These are phyloP conservation scores for Heliconius erato DNA, from an alignment of 2,888 invertebrate species.

Conservation along the genomic window DNA sequence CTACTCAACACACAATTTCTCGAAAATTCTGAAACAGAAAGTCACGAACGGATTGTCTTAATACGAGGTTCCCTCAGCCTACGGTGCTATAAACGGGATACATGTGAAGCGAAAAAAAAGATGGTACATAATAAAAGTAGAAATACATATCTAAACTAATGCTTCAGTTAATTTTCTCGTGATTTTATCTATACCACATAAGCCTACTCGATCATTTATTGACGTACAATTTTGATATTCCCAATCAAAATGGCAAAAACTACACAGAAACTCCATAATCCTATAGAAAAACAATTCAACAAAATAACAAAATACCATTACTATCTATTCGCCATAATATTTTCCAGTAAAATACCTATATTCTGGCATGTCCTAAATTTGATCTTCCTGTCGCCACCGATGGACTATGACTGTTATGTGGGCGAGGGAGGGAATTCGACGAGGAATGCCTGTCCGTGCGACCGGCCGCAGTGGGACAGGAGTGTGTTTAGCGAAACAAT, in stretches of 20 bases:
- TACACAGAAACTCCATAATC: slow-evolving; percentile 58
- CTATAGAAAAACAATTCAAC: slow-evolving; percentile 68
- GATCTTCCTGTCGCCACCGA: slow-evolving; percentile 71
- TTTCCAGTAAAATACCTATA: slow-evolving; percentile 65
- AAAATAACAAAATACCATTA: slow-evolving; percentile 66
- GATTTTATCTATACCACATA: background rate
- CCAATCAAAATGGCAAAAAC: slow-evolving; percentile 49
- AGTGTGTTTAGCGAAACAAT: slow-evolving; percentile 68
- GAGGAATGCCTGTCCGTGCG: slow-evolving; percentile 67
- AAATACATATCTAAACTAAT: background rate
- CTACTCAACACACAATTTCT: too few relatives aligned
- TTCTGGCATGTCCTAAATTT: slow-evolving; percentile 73
- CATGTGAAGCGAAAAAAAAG: too few relatives aligned
- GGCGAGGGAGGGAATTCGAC: slow-evolving; percentile 39
- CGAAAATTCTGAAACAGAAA: too few relatives aligned
- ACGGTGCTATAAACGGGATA: too few relatives aligned
- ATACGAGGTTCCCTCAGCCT: too few relatives aligned
- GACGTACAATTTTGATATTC: background rate
- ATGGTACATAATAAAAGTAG: background rate
- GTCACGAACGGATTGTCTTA: too few relatives aligned
- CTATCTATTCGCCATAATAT: slow-evolving; percentile 65
- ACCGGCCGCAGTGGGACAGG: slow-evolving; percentile 64
- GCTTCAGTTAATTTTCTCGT: background rate
- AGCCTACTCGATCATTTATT: slow-evolving; percentile 45
- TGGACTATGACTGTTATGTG: slow-evolving; percentile 63